These are phyloP conservation scores for Aurelia sp. DNA, from an alignment of 30 jellyfish, hydroid and myxozoan species.

Conservation along the genomic window DNA sequence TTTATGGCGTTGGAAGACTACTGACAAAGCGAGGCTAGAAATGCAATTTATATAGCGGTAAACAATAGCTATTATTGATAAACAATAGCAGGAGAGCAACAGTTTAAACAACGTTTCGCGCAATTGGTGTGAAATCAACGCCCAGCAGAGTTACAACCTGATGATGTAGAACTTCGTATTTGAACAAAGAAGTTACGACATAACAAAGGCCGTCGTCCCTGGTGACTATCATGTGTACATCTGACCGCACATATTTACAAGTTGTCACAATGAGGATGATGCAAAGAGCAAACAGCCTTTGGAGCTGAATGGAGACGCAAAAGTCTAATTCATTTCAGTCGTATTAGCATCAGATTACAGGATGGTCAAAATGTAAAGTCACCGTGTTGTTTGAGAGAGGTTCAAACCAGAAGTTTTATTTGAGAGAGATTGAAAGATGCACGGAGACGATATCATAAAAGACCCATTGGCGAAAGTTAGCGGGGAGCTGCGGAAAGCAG, in stretches of 20 bases:
- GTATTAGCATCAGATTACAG: neutral
- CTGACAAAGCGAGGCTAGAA: too few relatives aligned
- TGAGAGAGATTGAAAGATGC: neutral
- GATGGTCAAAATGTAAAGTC: neutral
- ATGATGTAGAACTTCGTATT: too few relatives aligned
- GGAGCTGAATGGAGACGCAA: slow-evolving; percentile 5
- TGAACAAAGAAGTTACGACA: neutral
- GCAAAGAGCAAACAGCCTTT: neutral
- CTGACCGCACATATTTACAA: slow-evolving; percentile 23
- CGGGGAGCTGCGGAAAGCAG: slow-evolving; percentile 82
- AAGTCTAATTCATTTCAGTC: neutral
- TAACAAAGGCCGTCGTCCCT: neutral
- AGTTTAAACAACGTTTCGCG: too few relatives aligned
- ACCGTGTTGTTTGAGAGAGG: too few relatives aligned
- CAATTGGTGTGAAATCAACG: too few relatives aligned
- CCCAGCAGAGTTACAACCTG: too few relatives aligned
- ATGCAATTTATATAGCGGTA: too few relatives aligned
- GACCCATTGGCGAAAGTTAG: slow-evolving; percentile 78
- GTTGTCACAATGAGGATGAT: slow-evolving; percentile 14
- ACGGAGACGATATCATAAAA: slow-evolving; percentile 49
- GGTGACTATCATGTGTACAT: slow-evolving; percentile 11
- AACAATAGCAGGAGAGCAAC: too few relatives aligned
- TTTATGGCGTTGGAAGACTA: too few relatives aligned
- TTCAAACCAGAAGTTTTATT: too few relatives aligned
- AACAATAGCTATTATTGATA: too few relatives aligned